These are phyloP conservation scores for Ditylenchus weischeri DNA, from an alignment of 2,888 invertebrate species.

Conservation along the genomic window DNA sequence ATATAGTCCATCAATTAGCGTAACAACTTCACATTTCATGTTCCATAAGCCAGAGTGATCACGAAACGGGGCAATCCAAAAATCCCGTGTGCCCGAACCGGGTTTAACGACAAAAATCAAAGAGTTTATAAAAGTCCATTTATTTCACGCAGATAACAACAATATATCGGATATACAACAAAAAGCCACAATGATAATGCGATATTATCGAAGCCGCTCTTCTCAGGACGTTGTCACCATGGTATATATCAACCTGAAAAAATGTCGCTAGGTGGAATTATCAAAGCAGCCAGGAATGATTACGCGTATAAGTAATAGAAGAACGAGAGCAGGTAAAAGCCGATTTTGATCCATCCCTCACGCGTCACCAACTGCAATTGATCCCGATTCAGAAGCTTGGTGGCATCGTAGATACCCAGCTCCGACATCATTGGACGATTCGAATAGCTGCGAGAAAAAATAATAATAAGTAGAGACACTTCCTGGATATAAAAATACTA, in stretches of 20 bases:
- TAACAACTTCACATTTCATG: no score
- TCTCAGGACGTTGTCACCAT: constrained; percentile 37
- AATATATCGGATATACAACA: no score
- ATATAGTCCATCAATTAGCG: no score
- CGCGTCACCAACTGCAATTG: constrained; percentile 83
- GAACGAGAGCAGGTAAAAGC: constrained; percentile 93
- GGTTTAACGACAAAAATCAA: no score
- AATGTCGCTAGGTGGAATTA: not conserved
- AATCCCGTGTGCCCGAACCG: no score
- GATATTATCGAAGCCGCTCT: no score
- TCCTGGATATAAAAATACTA: constrained; percentile 30
- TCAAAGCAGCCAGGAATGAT: not conserved
- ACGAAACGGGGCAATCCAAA: no score
- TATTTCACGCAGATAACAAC: no score
- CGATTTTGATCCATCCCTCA: constrained; percentile 97
- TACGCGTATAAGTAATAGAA: constrained; percentile 87
- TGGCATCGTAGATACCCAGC: constrained; percentile 83
- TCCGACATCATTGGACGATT: constrained; percentile 88
- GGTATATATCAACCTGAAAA: constrained; percentile 48
- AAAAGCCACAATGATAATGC: no score
- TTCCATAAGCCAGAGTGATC: no score
- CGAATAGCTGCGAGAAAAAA: constrained; percentile 60
- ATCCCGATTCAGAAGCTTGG: constrained; percentile 80
- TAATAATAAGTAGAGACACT: not conserved
- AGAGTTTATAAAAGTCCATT: no score